Evolutionary conservation across 2,113 vertebrate genomes (phyloP), one percentile per base, ranked within the genome.

Genomic region (Myrmophylax atrothorax): DNA sequence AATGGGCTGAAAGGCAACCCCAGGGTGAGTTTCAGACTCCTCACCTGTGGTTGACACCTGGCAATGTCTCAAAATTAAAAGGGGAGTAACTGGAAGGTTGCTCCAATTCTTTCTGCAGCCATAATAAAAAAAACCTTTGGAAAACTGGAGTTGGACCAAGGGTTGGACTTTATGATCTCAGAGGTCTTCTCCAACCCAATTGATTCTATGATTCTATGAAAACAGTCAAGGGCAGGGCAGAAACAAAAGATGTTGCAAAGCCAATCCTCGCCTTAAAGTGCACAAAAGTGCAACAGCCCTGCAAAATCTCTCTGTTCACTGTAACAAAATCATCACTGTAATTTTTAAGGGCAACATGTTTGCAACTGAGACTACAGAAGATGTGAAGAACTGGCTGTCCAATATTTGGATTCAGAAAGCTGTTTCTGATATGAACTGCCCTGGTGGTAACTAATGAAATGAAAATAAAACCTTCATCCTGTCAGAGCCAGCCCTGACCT

Each of bases 401-500:
- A 25, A 31, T 56, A 88, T 37, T 63, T 86, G 73, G 69, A 53
- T 91, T 66, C 50, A 75, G 68, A 78, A 83, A 72, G 67, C 81
- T 66, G 16, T 22, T 86, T 91, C 83, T 95, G 79, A 59, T 91
- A 52, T 47, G 81, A 95, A 84, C 66, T 93, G 73, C 69, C 87
- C 86, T 69, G 64, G 76, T 22, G 74, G 69, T 53, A 94, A 84
- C 80, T 92, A 69, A 93, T 85, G 77, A 80, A 50, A 87, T 90
- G 49, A 89, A 92, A 67, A 55, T 18, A 60, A 89, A 85, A 47
- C 70, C 55, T 93, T 82, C 75, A 87, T 85, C 53, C 67, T 81
- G 82, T 63, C 89, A 94, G 90, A 85, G 91, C 87, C 67, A 93
- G 84, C 87, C 52, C 16, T 96, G 96, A 96, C 92, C 94, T 94